Percentiles rank a stretch among this genome's conserved stretches.
Evolutionary conservation across 2,113 vertebrate species (phyloP).

Genomic region (Pomatorhinus ruficollis): DNA sequence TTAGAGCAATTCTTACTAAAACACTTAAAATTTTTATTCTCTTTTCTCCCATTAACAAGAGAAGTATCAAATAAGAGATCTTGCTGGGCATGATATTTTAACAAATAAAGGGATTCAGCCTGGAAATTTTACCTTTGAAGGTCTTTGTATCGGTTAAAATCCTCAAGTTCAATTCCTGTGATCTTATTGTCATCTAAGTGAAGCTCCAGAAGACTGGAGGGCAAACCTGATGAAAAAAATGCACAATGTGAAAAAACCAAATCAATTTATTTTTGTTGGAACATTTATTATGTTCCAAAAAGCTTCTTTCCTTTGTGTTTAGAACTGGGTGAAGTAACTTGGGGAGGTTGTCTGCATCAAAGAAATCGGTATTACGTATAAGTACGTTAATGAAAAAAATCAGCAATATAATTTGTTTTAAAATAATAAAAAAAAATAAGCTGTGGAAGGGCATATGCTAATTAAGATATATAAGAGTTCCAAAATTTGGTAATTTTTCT

Average conservation of each 20-base stretch:
- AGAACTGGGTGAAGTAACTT: neutral
- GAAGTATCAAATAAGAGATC: neutral
- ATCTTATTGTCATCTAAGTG: slow-evolving; percentile 96
- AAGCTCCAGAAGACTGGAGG: slow-evolving; percentile 87
- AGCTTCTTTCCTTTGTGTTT: neutral
- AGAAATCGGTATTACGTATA: neutral
- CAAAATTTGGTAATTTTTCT: neutral
- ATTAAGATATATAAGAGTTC: neutral
- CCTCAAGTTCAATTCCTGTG: slow-evolving; percentile 87
- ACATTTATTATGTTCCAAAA: neutral
- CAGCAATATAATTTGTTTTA: neutral
- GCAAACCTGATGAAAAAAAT: slow-evolving; percentile 74
- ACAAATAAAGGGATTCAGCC: neutral
- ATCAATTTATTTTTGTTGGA: neutral
- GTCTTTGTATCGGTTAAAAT: slow-evolving; percentile 91
- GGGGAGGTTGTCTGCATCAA: neutral
- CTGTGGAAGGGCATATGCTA: neutral
- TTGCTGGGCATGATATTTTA: neutral
- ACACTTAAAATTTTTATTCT: neutral
- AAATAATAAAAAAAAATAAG: neutral
- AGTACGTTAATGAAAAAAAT: neutral
- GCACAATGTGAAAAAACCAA: neutral
- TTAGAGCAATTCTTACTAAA: neutral
- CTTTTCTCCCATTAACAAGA: neutral
- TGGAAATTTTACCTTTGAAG: slow-evolving; percentile 83